Percentiles rank a stretch among this genome's conserved stretches.
Evolutionary conservation across 2,797 vertebrate species (phyloP).

Genomic region (Huso huso): DNA sequence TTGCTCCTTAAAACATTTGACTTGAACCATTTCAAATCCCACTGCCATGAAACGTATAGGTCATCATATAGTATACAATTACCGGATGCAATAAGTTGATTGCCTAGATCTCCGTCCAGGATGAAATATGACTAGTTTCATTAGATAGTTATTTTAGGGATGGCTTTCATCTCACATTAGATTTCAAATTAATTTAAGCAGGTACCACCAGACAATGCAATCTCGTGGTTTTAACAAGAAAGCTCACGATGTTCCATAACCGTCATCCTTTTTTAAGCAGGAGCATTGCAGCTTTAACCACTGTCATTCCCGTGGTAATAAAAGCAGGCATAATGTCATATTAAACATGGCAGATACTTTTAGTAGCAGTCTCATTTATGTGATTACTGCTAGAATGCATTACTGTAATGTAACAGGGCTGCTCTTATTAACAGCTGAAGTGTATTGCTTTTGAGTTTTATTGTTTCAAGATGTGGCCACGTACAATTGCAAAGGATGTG

Average conservation of each 20-base stretch:
- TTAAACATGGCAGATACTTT: constrained; percentile 27
- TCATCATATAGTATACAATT: background rate
- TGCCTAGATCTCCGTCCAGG: constrained; percentile 10
- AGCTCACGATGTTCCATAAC: constrained; percentile 3
- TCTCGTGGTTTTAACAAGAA: constrained; percentile 38
- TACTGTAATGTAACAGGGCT: constrained; percentile 23
- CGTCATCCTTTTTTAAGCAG: constrained; percentile 19
- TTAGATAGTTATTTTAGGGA: constrained; percentile 11
- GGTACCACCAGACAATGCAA: constrained; percentile 20
- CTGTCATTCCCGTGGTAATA: constrained; percentile 24
- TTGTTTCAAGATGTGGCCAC: constrained; percentile 20
- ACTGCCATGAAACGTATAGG: constrained; percentile 2
- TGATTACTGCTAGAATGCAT: constrained; percentile 28
- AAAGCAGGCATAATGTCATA: constrained; percentile 32
- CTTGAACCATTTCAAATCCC: constrained; percentile 3
- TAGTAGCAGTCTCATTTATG: constrained; percentile 25
- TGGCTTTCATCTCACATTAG: constrained; percentile 51
- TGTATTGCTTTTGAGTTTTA: constrained; percentile 27
- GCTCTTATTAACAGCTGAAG: constrained; percentile 25
- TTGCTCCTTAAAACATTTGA: constrained; percentile 7
- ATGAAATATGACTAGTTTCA: constrained; percentile 10
- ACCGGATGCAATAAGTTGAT: background rate
- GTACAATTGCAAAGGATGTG: constrained; percentile 18
- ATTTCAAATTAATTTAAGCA: constrained; percentile 47
- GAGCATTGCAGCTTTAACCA: constrained; percentile 23